Evolutionary conservation across 2,113 vertebrate genomes (phyloP).

Genomic region (Jacana jacana): DNA sequence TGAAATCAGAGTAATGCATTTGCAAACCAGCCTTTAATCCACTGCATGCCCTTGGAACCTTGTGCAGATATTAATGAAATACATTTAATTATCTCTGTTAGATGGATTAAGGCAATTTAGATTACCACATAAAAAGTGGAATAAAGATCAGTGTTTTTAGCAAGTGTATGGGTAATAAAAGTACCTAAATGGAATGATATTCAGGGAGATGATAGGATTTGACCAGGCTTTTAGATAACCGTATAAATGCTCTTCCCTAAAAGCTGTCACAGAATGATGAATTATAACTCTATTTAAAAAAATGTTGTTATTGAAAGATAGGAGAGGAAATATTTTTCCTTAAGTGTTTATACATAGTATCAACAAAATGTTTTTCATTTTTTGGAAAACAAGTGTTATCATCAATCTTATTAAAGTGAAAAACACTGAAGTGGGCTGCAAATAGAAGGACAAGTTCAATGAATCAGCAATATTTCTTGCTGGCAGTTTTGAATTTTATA

Average conservation of each 20-base stretch:
- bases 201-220: background rate
- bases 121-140: background rate
- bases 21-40: background rate
- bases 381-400: background rate
- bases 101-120: constrained; percentile 18
- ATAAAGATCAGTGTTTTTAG: constrained; percentile 9
- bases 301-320: constrained; percentile 28
- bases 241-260: constrained; percentile 48
- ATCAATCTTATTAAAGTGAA: constrained; percentile 15
- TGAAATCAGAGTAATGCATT: background rate
- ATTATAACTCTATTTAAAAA: constrained; percentile 39
- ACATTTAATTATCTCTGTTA: constrained; percentile 26
- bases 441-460: constrained; percentile 8
- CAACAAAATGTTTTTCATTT: constrained; percentile 36
- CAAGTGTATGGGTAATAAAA: constrained; percentile 7
- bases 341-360: constrained; percentile 11
- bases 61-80: constrained; percentile 27
- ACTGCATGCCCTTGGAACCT: background rate
- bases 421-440: background rate
- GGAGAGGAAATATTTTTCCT: background rate
- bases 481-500: constrained; percentile 18
- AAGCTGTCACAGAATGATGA: constrained; percentile 34
- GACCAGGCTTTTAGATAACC: constrained; percentile 25
- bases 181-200: constrained; percentile 38
- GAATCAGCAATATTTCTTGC: background rate